Base-by-base conservation (phyloP, 2,113 vertebrate genomes). In the Neogobius melanostomus region DNA sequence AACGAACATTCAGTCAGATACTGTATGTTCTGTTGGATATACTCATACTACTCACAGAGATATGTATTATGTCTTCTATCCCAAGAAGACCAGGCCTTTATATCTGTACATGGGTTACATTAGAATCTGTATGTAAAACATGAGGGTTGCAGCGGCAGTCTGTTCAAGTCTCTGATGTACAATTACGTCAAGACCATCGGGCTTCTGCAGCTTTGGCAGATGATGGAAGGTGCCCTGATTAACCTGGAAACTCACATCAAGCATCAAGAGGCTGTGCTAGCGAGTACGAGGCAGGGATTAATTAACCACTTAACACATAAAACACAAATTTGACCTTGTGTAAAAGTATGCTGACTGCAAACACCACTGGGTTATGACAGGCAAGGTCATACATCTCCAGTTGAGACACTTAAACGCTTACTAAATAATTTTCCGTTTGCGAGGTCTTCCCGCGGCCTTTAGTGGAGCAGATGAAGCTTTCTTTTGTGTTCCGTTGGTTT, bases 211-310 rank as follows among this genome's bases (percentile, higher is more conserved):
- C 85, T 79, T 74, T 83, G 77, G 82, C 84, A 87, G 70, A 88
- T 80, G 79, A 89, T 81, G 77, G 85, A 83, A 75, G 71, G 83
- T 87, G 89, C 92, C 91, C 90, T 79, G 85, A 91, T 92, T 92
- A 92, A 92, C 92, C 90, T 82, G 76, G 69, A 86, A 89, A 91
- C 85, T 90, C 86, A 91, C 90, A 90, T 87, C 82, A 89, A 88
- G 83, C 87, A 87, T 87, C 83, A 83, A 83, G 81, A 80, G 74
- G 77, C 78, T 36, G 79, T 66, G 72, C 42, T 75, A 81, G 57
- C 69, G 84, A 81, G 88, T 89, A 76, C 86, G 86, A 91, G 87
- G 82, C 14, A 52, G 79, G 69, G 79, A 85, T 89, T 91, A 91
- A 92, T 91, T 90, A 90, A 83, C 82, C 82, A 82, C 75, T 87